Evolutionary conservation across 2,888 invertebrate species (phyloP), one percentile per base, ranked within the genome.

Genomic region (Anthophora plumipes): DNA sequence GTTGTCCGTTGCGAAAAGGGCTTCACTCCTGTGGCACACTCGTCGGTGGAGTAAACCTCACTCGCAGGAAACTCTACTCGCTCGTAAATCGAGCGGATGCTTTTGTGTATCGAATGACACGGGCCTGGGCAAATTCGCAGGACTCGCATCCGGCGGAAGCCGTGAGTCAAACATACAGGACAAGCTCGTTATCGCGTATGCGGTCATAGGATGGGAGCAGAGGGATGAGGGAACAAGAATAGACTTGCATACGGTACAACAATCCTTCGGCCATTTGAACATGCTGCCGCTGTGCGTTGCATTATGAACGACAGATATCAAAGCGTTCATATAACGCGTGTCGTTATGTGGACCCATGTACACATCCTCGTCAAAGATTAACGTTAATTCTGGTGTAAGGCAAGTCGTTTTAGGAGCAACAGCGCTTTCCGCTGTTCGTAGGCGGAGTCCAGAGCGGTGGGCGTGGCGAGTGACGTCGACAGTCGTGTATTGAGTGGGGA

Each of bases 51-150:
- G 61, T 74, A 77, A 75, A 59, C 66, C 31, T 72, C 41, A 72
- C 43, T 46, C 46, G 43, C 39, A 55, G 72, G 83, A 75, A 85
- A 75, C 69, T 61, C 69, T 31, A 64, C 63, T 72, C 37, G 84
- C 72, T 77, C 84, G 83, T 86, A 88, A 87, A 87, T 88, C 83
- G 85, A 78, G 78, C 83, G 86, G 79, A 77, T 80, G 85, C 83
- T 88, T 85, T 88, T 85, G 83, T 80, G 81, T 83, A 85, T 86
- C 86, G 77, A 83, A 73, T 86, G 88, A 86, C 87, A 86, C 55
- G 71, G 61, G 67, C 64, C 77, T 64, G 67, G 55, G 55, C 76
- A 74, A 76, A 83, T 80, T 83, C 82, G 71, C 60, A 20, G 69
- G 66, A 61, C 61, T 77, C 77, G 83, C 71, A 73, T 80, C 77